Percentiles rank a stretch among this genome's conserved stretches.
Conservation (phyloP, 2,113 vertebrate genomes). For the Tenrec ecaudatus region DNA sequence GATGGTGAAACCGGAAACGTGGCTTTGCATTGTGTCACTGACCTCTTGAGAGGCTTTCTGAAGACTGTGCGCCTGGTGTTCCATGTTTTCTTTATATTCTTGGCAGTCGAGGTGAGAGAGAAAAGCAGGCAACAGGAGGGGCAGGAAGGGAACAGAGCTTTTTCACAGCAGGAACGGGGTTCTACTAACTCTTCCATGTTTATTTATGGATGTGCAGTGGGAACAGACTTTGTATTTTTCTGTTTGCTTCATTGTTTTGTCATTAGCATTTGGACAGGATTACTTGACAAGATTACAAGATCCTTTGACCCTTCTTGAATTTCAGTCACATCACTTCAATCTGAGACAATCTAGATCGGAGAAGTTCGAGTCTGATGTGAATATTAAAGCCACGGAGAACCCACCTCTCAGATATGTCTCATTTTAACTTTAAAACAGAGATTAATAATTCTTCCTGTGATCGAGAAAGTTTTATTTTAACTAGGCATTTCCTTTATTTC, state of each 20-base stretch:
- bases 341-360: not conserved
- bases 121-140: not conserved
- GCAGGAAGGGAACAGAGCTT: not conserved
- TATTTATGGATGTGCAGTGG: not conserved
- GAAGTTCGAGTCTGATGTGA: not conserved
- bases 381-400: not conserved
- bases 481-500: slow-evolving; percentile 9
- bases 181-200: not conserved
- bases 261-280: not conserved
- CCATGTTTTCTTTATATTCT: not conserved
- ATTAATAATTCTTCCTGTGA: not conserved
- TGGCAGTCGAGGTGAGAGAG: not conserved
- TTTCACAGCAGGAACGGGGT: not conserved
- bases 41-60: not conserved
- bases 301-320: not conserved
- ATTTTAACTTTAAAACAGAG: not conserved
- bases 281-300: not conserved
- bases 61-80: not conserved
- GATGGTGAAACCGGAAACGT: not conserved
- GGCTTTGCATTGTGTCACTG: not conserved
- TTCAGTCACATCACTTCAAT: not conserved
- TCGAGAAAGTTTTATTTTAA: not conserved
- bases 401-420: not conserved
- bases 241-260: not conserved
- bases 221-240: not conserved